phyloP scores from a whole-genome alignment of 2,113 vertebrate species.

The Callorhinus ursinus region DNA sequence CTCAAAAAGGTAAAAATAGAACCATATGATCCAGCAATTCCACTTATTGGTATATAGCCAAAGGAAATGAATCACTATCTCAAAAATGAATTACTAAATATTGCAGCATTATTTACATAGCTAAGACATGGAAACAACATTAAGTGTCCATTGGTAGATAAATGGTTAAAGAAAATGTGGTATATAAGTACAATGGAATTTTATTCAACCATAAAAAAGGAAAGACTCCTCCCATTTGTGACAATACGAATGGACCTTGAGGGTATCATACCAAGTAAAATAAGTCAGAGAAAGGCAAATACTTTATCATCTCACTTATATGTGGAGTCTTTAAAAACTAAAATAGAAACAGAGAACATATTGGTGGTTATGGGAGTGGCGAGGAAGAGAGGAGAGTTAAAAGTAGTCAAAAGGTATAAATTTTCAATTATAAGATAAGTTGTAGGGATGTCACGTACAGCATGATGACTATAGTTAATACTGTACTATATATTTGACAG shows the following conservation, averaged over 20 bases:
- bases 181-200: background rate
- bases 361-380: background rate
- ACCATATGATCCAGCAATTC: background rate
- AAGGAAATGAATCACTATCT: background rate
- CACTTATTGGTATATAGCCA: background rate
- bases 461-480: background rate
- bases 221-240: background rate
- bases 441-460: background rate
- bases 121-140: background rate
- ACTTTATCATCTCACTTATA: background rate
- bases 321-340: background rate
- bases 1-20: background rate
- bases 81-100: background rate
- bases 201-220: background rate
- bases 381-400: background rate
- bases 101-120: background rate
- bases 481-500: background rate
- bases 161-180: background rate
- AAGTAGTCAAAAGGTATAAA: background rate
- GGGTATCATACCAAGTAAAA: background rate
- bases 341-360: background rate
- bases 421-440: background rate
- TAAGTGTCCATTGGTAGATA: background rate
- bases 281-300: background rate
- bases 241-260: background rate